A percentile compares a stretch with the other conserved stretches of the same genome.
Conservation (phyloP, 2,888 invertebrate species). For the Acronicta psi region DNA sequence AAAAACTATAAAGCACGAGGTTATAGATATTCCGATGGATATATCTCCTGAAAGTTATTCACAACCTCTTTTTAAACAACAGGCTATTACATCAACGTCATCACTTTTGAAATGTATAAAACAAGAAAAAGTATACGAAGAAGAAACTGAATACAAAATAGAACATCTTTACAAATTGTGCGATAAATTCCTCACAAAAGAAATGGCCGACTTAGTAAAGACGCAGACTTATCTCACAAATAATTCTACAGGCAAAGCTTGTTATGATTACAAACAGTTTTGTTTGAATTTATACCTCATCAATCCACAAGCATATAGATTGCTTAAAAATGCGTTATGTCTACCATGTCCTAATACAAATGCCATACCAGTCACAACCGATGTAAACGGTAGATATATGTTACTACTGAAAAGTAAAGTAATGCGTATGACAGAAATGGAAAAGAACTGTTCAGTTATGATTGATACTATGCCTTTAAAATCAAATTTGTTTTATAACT, state of each 20-base stretch:
- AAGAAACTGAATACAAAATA: conserved; percentile 12
- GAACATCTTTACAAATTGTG: conserved; percentile 33
- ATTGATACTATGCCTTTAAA: conserved; percentile 48
- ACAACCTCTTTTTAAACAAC: neutral
- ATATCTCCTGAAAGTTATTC: neutral
- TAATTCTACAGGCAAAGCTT: conserved; percentile 14
- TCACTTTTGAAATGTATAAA: conserved; percentile 12
- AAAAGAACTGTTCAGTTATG: conserved; percentile 48
- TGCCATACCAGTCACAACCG: conserved; percentile 33
- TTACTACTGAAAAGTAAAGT: conserved; percentile 36
- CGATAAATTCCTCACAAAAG: conserved; percentile 33
- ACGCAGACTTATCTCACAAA: conserved; percentile 35
- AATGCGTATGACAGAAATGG: conserved; percentile 37
- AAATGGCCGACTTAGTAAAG: conserved; percentile 43
- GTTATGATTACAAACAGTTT: conserved; percentile 33
- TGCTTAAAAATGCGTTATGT: conserved; percentile 38
- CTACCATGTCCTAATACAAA: conserved; percentile 36
- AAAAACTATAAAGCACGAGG: neutral
- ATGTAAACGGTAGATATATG: conserved; percentile 41
- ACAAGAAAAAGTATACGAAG: conserved; percentile 4
- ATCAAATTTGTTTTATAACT: conserved; percentile 48
- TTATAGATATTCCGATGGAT: neutral
- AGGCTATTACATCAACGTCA: conserved; percentile 1
- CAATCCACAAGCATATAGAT: conserved; percentile 50
- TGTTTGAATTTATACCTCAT: conserved; percentile 51